Percentiles rank a stretch among this genome's conserved stretches.
Evolutionary conservation across 2,888 invertebrate species (phyloP).

Genomic region (Ischnus inquisitorius): DNA sequence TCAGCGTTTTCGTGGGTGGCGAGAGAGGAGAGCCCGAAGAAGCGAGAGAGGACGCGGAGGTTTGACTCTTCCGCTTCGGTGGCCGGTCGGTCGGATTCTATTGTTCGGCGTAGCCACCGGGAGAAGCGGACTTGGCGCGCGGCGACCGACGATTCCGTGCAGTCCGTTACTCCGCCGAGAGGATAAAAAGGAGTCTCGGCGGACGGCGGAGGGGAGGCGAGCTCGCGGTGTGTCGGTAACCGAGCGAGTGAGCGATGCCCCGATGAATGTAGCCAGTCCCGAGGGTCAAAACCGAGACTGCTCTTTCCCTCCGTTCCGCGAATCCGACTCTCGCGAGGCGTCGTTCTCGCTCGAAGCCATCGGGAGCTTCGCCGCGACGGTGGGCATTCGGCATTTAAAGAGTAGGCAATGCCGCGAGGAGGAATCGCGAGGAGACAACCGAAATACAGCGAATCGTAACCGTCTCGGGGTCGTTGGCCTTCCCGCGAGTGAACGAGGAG

Average conservation of each 20-base stretch:
- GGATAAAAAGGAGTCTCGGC: constrained; percentile 32
- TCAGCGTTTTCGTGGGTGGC: constrained; percentile 56
- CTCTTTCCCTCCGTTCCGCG: constrained; percentile 7
- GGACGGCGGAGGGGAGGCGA: constrained; percentile 36
- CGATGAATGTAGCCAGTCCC: constrained; percentile 43
- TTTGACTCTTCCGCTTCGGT: constrained; percentile 58
- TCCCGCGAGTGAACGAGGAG: constrained; percentile 41
- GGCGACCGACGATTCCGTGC: constrained; percentile 54
- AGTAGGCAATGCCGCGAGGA: neutral
- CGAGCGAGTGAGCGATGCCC: constrained; percentile 30
- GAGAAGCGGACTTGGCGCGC: constrained; percentile 19
- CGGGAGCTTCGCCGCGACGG: too few species aligned
- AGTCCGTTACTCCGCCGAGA: constrained; percentile 66
- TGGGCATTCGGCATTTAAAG: neutral
- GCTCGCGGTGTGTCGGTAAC: constrained; percentile 22
- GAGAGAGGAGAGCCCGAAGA: constrained; percentile 33
- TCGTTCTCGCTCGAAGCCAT: neutral
- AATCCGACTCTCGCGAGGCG: too few species aligned
- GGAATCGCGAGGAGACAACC: constrained; percentile 2
- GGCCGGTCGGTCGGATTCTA: constrained; percentile 42
- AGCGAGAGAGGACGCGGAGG: neutral
- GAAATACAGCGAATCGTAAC: constrained; percentile 40
- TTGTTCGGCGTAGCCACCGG: constrained; percentile 33
- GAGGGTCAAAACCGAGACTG: constrained; percentile 22
- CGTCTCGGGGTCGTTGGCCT: constrained; percentile 62